A percentile compares a stretch with the other conserved stretches of the same genome.
Conservation (phyloP, 2,113 vertebrate species). For the Malurus alboscapulatus region DNA sequence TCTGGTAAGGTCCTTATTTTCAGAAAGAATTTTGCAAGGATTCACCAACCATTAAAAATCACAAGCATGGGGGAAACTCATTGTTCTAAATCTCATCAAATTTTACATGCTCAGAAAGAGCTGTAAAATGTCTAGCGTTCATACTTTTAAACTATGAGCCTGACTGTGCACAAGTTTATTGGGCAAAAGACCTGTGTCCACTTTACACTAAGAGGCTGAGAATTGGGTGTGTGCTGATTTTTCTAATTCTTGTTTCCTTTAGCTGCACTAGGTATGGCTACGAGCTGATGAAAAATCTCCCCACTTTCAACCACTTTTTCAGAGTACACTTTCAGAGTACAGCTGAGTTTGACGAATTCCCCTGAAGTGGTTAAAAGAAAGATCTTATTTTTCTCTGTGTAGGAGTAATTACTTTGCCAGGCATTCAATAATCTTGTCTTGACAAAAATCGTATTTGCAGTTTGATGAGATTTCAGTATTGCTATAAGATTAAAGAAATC, state of each 20-base stretch:
- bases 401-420: constrained; percentile 51
- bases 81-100: not conserved
- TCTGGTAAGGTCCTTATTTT: not conserved
- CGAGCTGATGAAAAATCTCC: not conserved
- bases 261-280: not conserved
- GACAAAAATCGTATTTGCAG: constrained; percentile 6
- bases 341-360: constrained; percentile 19
- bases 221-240: not conserved
- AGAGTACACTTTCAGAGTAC: not conserved
- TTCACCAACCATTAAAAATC: not conserved
- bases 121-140: not conserved
- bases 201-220: not conserved
- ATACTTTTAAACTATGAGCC: not conserved
- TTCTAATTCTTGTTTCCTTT: not conserved
- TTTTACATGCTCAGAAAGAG: not conserved
- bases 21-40: not conserved
- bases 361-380: constrained; percentile 18
- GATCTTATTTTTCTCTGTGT: constrained; percentile 32
- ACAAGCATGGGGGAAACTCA: not conserved
- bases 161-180: not conserved
- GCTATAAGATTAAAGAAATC: constrained; percentile 4
- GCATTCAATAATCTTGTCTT: constrained; percentile 32
- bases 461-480: constrained; percentile 21
- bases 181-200: not conserved
- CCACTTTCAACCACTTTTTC: not conserved